phyloP scores from a whole-genome alignment of 2,888 invertebrate species.

The Xestobium rufovillosum region DNA sequence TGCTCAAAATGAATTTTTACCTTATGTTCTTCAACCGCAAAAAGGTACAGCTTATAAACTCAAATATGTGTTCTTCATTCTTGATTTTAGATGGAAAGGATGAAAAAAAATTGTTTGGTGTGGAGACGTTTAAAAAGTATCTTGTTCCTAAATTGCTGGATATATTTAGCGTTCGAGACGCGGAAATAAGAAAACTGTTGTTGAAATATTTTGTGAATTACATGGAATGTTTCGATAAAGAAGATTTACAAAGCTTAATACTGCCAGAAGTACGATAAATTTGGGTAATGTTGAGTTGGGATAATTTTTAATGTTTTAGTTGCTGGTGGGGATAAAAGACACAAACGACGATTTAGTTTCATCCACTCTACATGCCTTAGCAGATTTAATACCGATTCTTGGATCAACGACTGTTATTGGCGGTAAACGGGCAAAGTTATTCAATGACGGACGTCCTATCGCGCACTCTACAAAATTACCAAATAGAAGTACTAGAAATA shows the following conservation, averaged over 20 bases:
- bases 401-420: conserved; percentile 83
- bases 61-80: not conserved
- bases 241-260: conserved; percentile 67
- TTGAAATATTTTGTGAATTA: conserved; percentile 72
- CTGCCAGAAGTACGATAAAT: conserved; percentile 66
- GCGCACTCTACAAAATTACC: conserved; percentile 21
- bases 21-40: conserved; percentile 62
- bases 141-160: conserved; percentile 70
- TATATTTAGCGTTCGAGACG: conserved; percentile 79
- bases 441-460: conserved; percentile 78
- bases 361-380: conserved; percentile 71
- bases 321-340: conserved; percentile 81
- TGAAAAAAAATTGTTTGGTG: conserved; percentile 52
- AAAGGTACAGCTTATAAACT: conserved; percentile 47
- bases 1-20: conserved; percentile 66
- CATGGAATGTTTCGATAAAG: conserved; percentile 64
- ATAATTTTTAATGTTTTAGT: conserved; percentile 43
- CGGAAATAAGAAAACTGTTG: conserved; percentile 71
- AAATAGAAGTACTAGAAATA: conserved; percentile 18
- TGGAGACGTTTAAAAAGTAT: conserved; percentile 61
- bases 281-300: not conserved
- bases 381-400: conserved; percentile 75
- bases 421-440: conserved; percentile 69
- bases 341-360: conserved; percentile 76
- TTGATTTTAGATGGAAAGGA: conserved; percentile 29